A percentile compares a stretch with the other conserved stretches of the same genome.
Conservation (phyloP, 1,140 invertebrate genomes). For the Reticulitermes speratus region DNA sequence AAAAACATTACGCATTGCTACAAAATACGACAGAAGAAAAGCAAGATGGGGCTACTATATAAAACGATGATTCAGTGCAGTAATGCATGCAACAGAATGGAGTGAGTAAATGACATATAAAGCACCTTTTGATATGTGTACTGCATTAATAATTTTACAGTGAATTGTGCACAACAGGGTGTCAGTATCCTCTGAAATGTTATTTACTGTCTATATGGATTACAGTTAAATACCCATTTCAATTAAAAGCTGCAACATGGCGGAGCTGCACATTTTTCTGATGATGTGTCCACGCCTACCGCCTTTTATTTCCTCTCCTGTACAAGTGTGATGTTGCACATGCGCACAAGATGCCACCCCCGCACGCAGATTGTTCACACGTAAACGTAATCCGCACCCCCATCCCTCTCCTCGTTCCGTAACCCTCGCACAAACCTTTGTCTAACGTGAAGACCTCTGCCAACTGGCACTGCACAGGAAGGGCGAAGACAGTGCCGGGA, state of each 20-base stretch:
- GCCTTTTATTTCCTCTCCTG: neutral
- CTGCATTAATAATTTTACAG: too few species aligned
- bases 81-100: neutral
- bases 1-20: too few species aligned
- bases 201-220: neutral
- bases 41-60: neutral
- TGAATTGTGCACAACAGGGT: neutral
- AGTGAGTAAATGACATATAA: neutral
- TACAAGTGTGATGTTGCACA: slow-evolving; percentile 9
- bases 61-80: neutral
- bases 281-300: neutral
- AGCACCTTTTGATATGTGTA: neutral
- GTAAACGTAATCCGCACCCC: neutral
- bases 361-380: slow-evolving; percentile 9
- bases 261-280: neutral
- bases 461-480: too few species aligned
- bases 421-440: neutral
- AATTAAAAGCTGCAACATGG: neutral
- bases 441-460: too few species aligned
- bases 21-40: neutral
- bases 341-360: neutral
- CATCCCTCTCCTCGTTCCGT: neutral
- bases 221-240: neutral
- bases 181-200: neutral
- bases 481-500: too few species aligned